Evolutionary conservation across 2,113 vertebrate species (phyloP).

Genomic region (Chaetodon auriga): DNA sequence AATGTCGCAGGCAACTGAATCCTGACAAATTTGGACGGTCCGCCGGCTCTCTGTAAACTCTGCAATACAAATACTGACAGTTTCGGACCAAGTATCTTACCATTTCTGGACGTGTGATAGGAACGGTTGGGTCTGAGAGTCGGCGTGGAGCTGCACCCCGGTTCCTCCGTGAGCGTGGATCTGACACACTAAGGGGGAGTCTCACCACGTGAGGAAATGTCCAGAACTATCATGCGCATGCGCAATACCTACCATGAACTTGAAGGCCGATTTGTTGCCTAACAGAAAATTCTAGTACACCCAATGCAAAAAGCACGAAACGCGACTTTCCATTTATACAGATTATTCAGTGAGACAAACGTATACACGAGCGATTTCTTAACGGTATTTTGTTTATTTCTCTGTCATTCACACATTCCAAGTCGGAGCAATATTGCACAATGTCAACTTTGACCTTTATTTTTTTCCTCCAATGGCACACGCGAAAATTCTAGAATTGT

Average conservation of each 20-base stretch:
- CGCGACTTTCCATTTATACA: fast-evolving
- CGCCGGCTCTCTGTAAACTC: not conserved
- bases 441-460: constrained; percentile 81
- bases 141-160: constrained; percentile 20
- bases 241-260: constrained; percentile 23
- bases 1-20: no score
- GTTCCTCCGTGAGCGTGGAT: constrained; percentile 23
- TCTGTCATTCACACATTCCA: fast-evolving
- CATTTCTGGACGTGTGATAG: constrained; percentile 58
- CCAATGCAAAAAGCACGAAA: fast-evolving
- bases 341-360: fast-evolving
- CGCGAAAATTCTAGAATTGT: constrained; percentile 84
- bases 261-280: not conserved
- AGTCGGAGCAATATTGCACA: constrained; percentile 72
- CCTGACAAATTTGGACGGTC: no score
- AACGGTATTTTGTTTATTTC: fast-evolving
- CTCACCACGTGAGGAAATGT: constrained; percentile 83
- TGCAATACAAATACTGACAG: fast-evolving
- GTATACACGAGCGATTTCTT: fast-evolving
- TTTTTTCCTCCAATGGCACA: constrained; percentile 81
- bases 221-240: constrained; percentile 78
- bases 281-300: constrained; percentile 31
- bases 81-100: constrained; percentile 56
- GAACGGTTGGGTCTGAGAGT: not conserved
- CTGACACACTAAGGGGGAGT: constrained; percentile 33